Percentiles rank a stretch among this genome's conserved stretches.
Evolutionary conservation across 2,888 invertebrate species (phyloP).

Genomic region (Pachycephus smyrnensis): DNA sequence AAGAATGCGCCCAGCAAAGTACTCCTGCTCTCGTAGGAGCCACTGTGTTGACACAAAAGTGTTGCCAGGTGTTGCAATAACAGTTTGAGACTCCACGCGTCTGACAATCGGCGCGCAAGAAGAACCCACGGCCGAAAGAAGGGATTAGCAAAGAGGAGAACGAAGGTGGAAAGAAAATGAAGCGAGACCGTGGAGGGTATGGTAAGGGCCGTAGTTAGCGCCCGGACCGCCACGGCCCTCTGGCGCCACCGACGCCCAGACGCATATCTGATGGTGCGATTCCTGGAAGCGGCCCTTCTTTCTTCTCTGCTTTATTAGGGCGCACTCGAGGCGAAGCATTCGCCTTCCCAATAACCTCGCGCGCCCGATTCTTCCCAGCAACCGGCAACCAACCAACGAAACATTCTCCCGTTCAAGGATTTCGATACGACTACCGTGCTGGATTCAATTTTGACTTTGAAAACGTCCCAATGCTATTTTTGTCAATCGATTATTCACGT

Average conservation of each 20-base stretch:
- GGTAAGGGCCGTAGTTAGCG: constrained; percentile 54
- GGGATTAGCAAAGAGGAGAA: not conserved
- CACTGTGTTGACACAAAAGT: not conserved
- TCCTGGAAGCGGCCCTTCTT: constrained; percentile 44
- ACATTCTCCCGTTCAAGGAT: constrained; percentile 40
- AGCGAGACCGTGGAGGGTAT: constrained; percentile 41
- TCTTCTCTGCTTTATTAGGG: constrained; percentile 45
- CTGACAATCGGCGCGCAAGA: not conserved
- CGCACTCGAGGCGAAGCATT: constrained; percentile 31
- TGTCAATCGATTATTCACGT: not conserved
- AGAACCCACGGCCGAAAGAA: not conserved
- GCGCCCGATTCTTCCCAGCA: constrained; percentile 35
- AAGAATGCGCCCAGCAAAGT: not conserved
- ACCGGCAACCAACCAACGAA: constrained; percentile 3
- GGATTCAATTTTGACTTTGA: not conserved
- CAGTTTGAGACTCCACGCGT: constrained; percentile 19
- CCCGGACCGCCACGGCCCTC: constrained; percentile 52
- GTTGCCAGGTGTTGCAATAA: constrained; percentile 2
- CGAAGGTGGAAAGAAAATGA: constrained; percentile 45
- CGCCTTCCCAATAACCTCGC: constrained; percentile 52
- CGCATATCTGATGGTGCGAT: constrained; percentile 48
- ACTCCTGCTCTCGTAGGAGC: not conserved
- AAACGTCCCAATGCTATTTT: not conserved
- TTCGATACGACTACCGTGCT: not conserved
- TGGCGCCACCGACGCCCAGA: constrained; percentile 51